Conservation (phyloP, 2,113 vertebrate genomes). For the Hyaena hyaena region DNA sequence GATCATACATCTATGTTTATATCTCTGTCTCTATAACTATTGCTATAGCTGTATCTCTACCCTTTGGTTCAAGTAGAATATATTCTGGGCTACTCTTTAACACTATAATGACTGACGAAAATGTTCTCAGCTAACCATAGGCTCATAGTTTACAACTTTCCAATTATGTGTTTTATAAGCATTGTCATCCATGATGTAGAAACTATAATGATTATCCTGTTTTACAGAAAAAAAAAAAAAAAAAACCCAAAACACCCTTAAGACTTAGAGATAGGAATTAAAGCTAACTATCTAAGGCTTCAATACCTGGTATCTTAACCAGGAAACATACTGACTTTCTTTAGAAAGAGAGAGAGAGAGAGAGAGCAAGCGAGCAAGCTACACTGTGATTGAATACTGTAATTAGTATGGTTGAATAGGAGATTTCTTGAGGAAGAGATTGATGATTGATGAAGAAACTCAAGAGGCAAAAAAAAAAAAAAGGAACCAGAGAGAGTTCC, state of each 20-base stretch:
- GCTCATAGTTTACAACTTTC: neutral
- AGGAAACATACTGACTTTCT: neutral
- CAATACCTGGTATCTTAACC: neutral
- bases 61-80: neutral
- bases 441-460: slow-evolving; percentile 8
- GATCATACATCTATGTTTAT: neutral
- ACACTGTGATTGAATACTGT: slow-evolving; percentile 9
- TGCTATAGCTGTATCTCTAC: neutral
- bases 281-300: slow-evolving; percentile 10
- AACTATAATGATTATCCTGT: neutral
- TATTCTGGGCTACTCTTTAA: neutral
- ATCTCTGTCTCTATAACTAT: neutral
- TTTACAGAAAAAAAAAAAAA: neutral
- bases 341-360: neutral
- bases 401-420: neutral
- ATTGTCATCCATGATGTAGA: neutral
- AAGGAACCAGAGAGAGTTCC: neutral
- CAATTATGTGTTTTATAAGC: neutral
- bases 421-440: neutral
- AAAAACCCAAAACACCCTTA: too few relatives aligned
- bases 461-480: neutral
- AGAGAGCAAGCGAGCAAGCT: neutral
- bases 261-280: slow-evolving; percentile 9
- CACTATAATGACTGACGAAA: neutral
- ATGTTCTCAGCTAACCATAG: neutral